Percentiles rank a stretch among this genome's conserved stretches.
Conservation (phyloP, 2,888 invertebrate genomes). For the Hipparchia sbordonii region DNA sequence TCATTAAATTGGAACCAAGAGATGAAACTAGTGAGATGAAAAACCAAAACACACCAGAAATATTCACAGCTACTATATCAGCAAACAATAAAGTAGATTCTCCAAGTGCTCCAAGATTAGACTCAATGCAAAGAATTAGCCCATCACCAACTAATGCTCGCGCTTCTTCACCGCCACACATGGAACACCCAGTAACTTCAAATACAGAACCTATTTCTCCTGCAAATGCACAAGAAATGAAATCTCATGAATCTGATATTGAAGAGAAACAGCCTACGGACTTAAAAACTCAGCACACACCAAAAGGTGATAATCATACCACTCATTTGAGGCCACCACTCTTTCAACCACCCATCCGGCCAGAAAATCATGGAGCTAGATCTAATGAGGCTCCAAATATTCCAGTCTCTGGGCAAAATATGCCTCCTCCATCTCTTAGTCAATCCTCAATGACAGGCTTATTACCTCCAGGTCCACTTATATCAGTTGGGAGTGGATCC, state of each 20-base stretch:
- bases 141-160: conserved; percentile 73
- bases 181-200: conserved; percentile 69
- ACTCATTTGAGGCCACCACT: conserved; percentile 60
- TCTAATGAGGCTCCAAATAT: conserved; percentile 62
- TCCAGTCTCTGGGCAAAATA: conserved; percentile 67
- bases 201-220: conserved; percentile 76
- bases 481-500: conserved; percentile 83
- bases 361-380: conserved; percentile 71
- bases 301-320: conserved; percentile 63
- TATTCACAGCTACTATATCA: conserved; percentile 78
- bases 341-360: conserved; percentile 67
- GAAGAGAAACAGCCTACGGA: conserved; percentile 78
- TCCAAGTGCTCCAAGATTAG: conserved; percentile 69
- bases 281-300: conserved; percentile 68
- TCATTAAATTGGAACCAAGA: conserved; percentile 78
- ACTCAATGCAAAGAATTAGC: conserved; percentile 72
- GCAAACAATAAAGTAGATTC: conserved; percentile 72
- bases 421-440: conserved; percentile 74
- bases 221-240: conserved; percentile 71
- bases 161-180: conserved; percentile 69
- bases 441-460: conserved; percentile 82
- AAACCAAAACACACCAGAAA: conserved; percentile 75
- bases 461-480: conserved; percentile 83
- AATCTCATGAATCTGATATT: conserved; percentile 63
- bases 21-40: conserved; percentile 76